Evolutionary conservation across 2,113 vertebrate genomes (phyloP).

Genomic region (Australoheros scitulus): DNA sequence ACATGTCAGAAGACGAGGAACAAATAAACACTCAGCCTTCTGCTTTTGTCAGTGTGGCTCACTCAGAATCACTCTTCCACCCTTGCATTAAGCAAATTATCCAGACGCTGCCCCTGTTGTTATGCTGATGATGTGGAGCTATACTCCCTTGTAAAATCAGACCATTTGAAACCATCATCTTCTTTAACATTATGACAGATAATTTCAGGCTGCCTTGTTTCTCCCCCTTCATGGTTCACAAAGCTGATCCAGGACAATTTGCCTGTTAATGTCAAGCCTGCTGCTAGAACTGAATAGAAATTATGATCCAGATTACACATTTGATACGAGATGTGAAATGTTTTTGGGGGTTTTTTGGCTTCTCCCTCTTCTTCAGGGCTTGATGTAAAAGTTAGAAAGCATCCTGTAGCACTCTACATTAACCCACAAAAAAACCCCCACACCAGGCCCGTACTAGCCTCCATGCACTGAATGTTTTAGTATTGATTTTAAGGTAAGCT

Average conservation of each 20-base stretch:
- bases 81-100: conserved; percentile 51
- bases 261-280: conserved; percentile 33
- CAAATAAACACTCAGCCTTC: conserved; percentile 18
- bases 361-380: background rate
- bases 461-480: conserved; percentile 30
- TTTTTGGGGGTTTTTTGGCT: background rate
- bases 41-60: conserved; percentile 18
- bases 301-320: conserved; percentile 15
- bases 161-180: conserved; percentile 30
- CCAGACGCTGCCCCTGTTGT: conserved; percentile 32
- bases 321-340: background rate
- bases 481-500: conserved; percentile 52
- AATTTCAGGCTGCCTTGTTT: conserved; percentile 34
- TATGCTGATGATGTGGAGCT: conserved; percentile 48
- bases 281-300: conserved; percentile 30
- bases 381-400: conserved; percentile 2
- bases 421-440: conserved; percentile 7
- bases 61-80: conserved; percentile 11
- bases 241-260: conserved; percentile 33
- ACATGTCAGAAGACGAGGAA: conserved; percentile 6
- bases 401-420: conserved; percentile 4
- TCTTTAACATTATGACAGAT: conserved; percentile 43
- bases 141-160: conserved; percentile 14
- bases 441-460: conserved; percentile 21
- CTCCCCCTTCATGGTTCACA: conserved; percentile 26